Conservation (phyloP, 2,113 vertebrate species). For the Halichoeres trimaculatus region DNA sequence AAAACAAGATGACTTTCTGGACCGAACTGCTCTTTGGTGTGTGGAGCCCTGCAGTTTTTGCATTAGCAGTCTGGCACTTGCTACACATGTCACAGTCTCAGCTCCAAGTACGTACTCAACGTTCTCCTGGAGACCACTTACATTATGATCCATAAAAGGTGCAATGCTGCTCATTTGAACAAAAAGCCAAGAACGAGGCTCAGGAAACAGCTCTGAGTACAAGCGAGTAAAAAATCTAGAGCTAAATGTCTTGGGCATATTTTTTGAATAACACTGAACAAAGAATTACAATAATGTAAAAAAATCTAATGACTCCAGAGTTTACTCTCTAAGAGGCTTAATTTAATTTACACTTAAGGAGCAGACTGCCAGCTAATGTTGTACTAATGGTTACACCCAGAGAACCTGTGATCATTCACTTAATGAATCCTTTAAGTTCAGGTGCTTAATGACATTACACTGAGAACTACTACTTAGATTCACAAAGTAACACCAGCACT, state of each 20-base stretch:
- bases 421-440: conserved; percentile 22
- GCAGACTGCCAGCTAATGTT: conserved; percentile 23
- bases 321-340: not conserved
- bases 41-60: not conserved
- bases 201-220: not conserved
- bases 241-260: not conserved
- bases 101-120: not conserved
- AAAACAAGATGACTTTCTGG: not conserved
- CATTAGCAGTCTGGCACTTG: not conserved
- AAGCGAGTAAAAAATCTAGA: not conserved
- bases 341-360: conserved; percentile 2
- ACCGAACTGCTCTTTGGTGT: not conserved
- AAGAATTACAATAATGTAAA: not conserved
- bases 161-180: not conserved
- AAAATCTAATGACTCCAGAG: not conserved
- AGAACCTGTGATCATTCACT: conserved; percentile 11
- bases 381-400: conserved; percentile 17
- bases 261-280: not conserved
- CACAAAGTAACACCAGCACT: not conserved
- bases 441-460: conserved; percentile 16
- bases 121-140: not conserved
- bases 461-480: not conserved
- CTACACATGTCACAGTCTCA: not conserved
- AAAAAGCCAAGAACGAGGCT: not conserved
- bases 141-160: not conserved